These are phyloP conservation scores for Mastomys natalensis DNA, from an alignment of 2,113 vertebrate species.

Conservation along the genomic window DNA sequence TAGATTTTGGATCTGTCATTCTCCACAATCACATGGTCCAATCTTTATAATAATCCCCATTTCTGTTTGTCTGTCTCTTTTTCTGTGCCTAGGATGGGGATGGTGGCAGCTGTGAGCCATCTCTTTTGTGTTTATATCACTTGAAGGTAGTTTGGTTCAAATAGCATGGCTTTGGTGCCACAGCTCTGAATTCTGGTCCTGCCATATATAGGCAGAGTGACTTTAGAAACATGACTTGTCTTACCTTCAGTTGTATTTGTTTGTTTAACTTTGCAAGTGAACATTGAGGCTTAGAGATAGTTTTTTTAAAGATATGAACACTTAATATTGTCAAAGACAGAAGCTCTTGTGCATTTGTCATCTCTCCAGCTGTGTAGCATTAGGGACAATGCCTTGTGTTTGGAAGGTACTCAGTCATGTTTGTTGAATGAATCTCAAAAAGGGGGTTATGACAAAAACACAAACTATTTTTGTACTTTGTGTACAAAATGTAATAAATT, in stretches of 20 bases:
- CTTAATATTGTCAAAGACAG: background rate
- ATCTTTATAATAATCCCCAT: background rate
- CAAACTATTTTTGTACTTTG: slow-evolving; percentile 38
- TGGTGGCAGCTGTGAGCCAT: background rate
- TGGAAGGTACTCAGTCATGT: slow-evolving; percentile 1
- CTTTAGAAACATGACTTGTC: slow-evolving; percentile 18
- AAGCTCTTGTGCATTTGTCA: background rate
- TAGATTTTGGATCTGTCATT: background rate
- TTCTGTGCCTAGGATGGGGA: background rate
- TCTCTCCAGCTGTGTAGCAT: background rate
- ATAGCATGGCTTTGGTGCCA: background rate
- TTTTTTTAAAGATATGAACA: background rate
- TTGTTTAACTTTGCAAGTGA: background rate
- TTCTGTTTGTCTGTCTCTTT: background rate
- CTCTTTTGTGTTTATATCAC: background rate
- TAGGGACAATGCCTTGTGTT: background rate
- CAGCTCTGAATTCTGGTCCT: background rate
- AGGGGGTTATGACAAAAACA: background rate
- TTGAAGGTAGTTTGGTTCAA: background rate
- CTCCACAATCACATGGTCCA: background rate
- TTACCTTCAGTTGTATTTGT: background rate
- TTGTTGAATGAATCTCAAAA: slow-evolving; percentile 57
- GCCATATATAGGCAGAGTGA: background rate
- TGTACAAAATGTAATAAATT: slow-evolving; percentile 32
- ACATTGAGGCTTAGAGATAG: background rate